Percentiles rank a stretch among this genome's conserved stretches.
Conservation (phyloP, 1,140 invertebrate species). For the Homarus americanus region DNA sequence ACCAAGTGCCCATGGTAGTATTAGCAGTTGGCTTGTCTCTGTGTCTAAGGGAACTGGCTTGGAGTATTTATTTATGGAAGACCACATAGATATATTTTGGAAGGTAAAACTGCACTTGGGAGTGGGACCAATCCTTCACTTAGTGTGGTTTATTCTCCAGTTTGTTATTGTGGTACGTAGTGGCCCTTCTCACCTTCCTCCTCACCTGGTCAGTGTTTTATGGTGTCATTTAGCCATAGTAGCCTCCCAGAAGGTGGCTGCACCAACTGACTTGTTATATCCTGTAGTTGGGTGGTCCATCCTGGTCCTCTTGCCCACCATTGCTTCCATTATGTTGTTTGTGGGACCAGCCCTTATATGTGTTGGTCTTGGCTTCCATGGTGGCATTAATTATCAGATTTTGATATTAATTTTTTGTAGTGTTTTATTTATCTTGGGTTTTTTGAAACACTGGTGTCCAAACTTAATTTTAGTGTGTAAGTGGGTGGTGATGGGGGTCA, state of each 20-base stretch:
- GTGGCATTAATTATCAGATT: neutral
- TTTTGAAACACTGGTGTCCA: conserved; percentile 39
- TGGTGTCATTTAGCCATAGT: conserved; percentile 50
- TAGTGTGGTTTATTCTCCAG: conserved; percentile 33
- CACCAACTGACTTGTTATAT: conserved; percentile 10
- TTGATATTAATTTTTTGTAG: neutral
- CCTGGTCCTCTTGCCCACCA: conserved; percentile 23
- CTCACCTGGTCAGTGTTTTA: conserved; percentile 42
- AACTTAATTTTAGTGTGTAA: conserved; percentile 33
- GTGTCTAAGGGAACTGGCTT: neutral
- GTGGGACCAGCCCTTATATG: conserved; percentile 17
- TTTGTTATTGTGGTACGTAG: neutral
- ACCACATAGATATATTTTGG: conserved; percentile 8
- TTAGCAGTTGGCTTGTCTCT: neutral
- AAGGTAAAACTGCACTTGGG: conserved; percentile 36
- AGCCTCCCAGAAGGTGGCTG: conserved; percentile 13
- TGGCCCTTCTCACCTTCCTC: neutral
- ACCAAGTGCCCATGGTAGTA: neutral
- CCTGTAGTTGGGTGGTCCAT: conserved; percentile 40
- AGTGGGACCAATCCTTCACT: conserved; percentile 39
- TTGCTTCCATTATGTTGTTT: neutral
- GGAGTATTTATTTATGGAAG: neutral
- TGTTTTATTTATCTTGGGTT: neutral
- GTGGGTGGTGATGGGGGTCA: conserved; percentile 14
- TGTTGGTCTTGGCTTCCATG: conserved; percentile 12